These are phyloP conservation scores for Apodemia zela DNA, from an alignment of 2,888 invertebrate species.

Conservation along the genomic window DNA sequence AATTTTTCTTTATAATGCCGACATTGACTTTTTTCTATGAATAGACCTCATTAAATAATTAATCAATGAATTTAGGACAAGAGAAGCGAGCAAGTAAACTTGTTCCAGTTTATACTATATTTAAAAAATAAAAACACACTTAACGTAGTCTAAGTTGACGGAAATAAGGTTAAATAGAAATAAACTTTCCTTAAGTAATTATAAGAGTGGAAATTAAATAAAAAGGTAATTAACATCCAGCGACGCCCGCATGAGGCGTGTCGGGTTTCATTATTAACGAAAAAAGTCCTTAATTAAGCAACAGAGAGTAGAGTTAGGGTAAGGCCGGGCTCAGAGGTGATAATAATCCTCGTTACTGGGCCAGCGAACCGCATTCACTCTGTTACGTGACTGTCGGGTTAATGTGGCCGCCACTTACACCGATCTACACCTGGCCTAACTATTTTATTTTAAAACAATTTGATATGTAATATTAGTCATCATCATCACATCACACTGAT, in stretches of 20 bases:
- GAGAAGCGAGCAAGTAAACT: too few species aligned
- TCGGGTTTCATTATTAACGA: conserved; percentile 23
- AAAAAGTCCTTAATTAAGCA: conserved; percentile 27
- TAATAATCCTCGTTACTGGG: conserved; percentile 25
- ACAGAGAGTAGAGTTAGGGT: conserved; percentile 4
- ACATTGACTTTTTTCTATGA: too few species aligned
- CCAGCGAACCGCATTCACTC: conserved; percentile 24
- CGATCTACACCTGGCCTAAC: background rate
- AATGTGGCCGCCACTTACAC: conserved; percentile 19
- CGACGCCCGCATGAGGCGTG: conserved; percentile 9
- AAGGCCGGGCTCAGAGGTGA: conserved; percentile 19
- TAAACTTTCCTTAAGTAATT: conserved; percentile 1
- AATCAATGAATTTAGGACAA: too few species aligned
- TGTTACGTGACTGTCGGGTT: conserved; percentile 26
- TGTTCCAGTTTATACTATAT: too few species aligned
- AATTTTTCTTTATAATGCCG: too few species aligned
- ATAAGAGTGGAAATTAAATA: conserved; percentile 6
- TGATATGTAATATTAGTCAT: too few species aligned
- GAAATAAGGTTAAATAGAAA: background rate
- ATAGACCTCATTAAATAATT: too few species aligned
- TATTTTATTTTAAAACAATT: too few species aligned
- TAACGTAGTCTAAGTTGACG: background rate
- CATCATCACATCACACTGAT: too few species aligned
- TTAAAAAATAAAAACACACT: too few species aligned
- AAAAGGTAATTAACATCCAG: conserved; percentile 12